A percentile compares a stretch with the other conserved stretches of the same genome.
These are phyloP conservation scores for Vicugna pacos DNA, from an alignment of 2,113 vertebrate genomes.

Conservation along the genomic window DNA sequence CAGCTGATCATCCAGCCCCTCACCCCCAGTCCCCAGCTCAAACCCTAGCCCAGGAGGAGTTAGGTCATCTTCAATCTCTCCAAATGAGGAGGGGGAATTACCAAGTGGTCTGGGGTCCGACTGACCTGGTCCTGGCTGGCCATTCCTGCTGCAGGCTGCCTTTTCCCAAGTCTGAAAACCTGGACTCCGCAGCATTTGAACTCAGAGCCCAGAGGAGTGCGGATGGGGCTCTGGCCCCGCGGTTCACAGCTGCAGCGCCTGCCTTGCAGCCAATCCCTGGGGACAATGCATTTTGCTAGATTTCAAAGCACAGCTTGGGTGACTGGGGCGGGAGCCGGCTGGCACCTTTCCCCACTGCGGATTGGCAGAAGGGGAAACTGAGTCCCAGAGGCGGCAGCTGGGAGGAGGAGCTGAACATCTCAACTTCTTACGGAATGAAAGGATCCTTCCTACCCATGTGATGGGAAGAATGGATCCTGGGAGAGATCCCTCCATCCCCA, in stretches of 20 bases:
- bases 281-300: conserved; percentile 51
- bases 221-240: background rate
- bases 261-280: conserved; percentile 74
- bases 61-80: background rate
- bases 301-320: conserved; percentile 58
- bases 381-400: conserved; percentile 54
- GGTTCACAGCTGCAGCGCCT: conserved; percentile 26
- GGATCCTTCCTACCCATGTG: background rate
- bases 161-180: conserved; percentile 35
- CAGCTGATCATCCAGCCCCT: background rate
- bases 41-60: background rate
- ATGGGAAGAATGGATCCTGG: background rate
- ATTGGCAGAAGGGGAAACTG: conserved; percentile 76
- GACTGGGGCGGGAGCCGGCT: conserved; percentile 46
- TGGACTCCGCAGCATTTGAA: conserved; percentile 64
- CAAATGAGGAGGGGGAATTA: background rate
- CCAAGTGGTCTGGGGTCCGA: background rate
- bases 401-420: conserved; percentile 41
- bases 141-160: conserved; percentile 61
- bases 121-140: conserved; percentile 76
- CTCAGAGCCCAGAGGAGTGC: conserved; percentile 53
- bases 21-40: background rate
- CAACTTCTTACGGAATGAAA: background rate
- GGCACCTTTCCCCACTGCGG: conserved; percentile 80
- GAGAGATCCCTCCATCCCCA: background rate